Base-by-base conservation (phyloP, 2,888 invertebrate genomes). In the Eretmocerus hayati region DNA sequence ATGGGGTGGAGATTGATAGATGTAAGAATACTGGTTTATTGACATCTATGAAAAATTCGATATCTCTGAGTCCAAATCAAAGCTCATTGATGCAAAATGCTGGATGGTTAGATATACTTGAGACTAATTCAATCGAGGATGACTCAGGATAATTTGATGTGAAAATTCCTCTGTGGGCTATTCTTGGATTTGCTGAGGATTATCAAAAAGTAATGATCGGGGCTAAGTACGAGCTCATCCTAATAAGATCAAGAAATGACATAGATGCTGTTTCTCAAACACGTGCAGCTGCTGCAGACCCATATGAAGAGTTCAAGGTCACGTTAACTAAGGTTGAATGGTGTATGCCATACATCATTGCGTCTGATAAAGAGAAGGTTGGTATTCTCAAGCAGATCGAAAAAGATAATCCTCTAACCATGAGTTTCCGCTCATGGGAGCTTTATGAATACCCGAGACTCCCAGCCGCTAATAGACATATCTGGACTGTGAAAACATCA, bases 91-190 rank as follows among this genome's bases (percentile, higher is more conserved):
- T 16, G 15, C 11, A 3, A 9, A 13, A 9, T 36, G 4, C 16
- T n/a, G 18, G 15, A 4, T n/a, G 4, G 11, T 18, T 3, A 4
- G 16, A 36, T 18, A 11, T 36, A 5, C 15, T 4, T 36, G 9
- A 26, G 16, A 11, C 6, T 18, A 38, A 23, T 44, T 43, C 13
- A 22, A 22, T 36, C 9, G 18, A 11, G 11, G 18, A 15, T 36
- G 16, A 3, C 11, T 18, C 15, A 18, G 36, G 36, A 13, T 36
- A 36, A 11, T 36, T 65, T 49, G 57, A 63, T 56, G 58, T 63
- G 48, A 61, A 52, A 42, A 53, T 70, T 26, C 65, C 66, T 16
- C 53, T 69, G 26, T 62, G 60, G 46, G 54, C 56, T 44, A 23
- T 69, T 15, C 46, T 70, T 19, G 42, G 42, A n/a, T 42, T 42